These are phyloP conservation scores for Polypedilum vanderplanki DNA, from an alignment of 1,140 invertebrate species.

Conservation along the genomic window DNA sequence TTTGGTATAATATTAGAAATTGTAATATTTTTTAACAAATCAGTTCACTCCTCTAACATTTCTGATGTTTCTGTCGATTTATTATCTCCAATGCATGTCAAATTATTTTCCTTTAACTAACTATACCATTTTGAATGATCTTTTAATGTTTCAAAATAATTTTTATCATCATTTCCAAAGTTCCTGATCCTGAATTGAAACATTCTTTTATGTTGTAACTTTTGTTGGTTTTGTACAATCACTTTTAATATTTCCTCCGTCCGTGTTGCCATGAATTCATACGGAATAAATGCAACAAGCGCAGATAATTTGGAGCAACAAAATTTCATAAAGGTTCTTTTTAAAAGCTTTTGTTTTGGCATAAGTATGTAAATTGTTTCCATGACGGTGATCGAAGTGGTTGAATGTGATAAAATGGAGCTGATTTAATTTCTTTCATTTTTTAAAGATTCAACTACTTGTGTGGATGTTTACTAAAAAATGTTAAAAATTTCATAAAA, in stretches of 20 bases:
- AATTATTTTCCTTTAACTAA: slow-evolving; percentile 56
- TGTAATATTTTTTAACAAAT: slow-evolving; percentile 55
- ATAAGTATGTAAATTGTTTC: slow-evolving; percentile 60
- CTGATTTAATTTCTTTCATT: slow-evolving; percentile 50
- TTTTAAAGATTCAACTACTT: slow-evolving; percentile 55
- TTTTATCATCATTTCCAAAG: slow-evolving; percentile 35
- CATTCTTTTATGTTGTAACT: slow-evolving; percentile 61
- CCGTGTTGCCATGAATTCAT: slow-evolving; percentile 88
- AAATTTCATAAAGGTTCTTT: slow-evolving; percentile 78
- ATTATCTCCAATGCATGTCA: slow-evolving; percentile 90
- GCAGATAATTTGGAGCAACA: slow-evolving; percentile 64
- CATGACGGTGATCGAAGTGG: slow-evolving; percentile 52
- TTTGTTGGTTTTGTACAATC: slow-evolving; percentile 54
- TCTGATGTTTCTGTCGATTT: slow-evolving; percentile 75
- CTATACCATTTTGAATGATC: slow-evolving; percentile 94
- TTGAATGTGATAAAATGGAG: slow-evolving; percentile 55
- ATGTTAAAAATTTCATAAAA: neutral
- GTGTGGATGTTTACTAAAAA: slow-evolving; percentile 46
- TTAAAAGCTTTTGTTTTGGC: slow-evolving; percentile 69
- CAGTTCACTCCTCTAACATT: slow-evolving; percentile 70
- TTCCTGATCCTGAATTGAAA: slow-evolving; percentile 47
- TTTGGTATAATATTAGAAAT: slow-evolving; percentile 49
- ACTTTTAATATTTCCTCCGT: slow-evolving; percentile 58
- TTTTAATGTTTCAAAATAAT: slow-evolving; percentile 61
- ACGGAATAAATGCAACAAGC: slow-evolving; percentile 59